These are phyloP conservation scores for Lepus europaeus DNA, from an alignment of 2,113 vertebrate species.

Conservation along the genomic window DNA sequence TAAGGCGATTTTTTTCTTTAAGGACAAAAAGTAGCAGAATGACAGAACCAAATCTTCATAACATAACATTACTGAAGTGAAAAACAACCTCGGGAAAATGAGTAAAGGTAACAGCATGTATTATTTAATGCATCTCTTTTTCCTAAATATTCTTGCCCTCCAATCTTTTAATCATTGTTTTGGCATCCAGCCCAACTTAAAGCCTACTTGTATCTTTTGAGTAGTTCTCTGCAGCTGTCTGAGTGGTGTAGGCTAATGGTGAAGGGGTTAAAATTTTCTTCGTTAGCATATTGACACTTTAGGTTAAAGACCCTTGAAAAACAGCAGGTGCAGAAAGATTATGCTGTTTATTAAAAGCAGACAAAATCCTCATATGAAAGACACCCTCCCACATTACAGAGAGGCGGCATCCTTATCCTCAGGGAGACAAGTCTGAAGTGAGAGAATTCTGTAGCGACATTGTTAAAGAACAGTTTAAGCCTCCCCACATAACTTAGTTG, in stretches of 20 bases:
- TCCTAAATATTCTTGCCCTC: not conserved
- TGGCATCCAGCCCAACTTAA: not conserved
- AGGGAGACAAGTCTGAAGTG: not conserved
- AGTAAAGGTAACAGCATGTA: not conserved
- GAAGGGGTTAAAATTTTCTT: not conserved
- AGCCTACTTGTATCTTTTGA: not conserved
- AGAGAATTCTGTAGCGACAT: not conserved
- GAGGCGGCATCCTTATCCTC: not conserved
- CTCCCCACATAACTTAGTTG: not conserved
- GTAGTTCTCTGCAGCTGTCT: not conserved
- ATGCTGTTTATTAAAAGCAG: not conserved
- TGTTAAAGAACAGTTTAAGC: not conserved
- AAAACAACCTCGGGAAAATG: not conserved
- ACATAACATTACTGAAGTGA: not conserved
- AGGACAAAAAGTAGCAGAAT: not conserved
- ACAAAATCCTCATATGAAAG: not conserved
- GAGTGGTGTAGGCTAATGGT: not conserved
- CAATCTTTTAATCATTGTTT: not conserved
- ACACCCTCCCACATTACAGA: not conserved
- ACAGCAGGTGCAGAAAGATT: not conserved
- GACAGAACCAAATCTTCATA: not conserved
- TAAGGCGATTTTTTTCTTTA: not conserved
- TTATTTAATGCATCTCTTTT: not conserved
- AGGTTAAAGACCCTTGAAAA: constrained; percentile 4
- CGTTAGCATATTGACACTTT: not conserved